Evolutionary conservation across 1,140 invertebrate genomes (phyloP).

Genomic region (Euwallacea fornicatus): DNA sequence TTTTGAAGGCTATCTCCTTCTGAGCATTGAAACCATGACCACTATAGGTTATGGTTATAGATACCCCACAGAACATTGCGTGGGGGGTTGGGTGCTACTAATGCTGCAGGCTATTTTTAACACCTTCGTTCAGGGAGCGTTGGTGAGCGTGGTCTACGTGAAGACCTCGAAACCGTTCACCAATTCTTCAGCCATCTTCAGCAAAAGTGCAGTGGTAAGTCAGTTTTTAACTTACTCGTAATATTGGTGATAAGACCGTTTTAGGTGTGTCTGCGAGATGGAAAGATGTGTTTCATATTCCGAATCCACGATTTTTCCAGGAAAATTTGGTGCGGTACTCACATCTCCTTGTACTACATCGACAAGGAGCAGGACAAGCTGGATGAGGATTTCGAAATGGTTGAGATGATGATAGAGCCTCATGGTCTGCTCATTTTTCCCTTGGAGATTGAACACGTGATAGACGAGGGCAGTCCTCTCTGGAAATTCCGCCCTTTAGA

Average conservation of each 20-base stretch:
- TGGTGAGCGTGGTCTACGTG: slow-evolving; percentile 47
- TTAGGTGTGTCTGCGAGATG: slow-evolving; percentile 46
- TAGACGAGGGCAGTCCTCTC: slow-evolving; percentile 61
- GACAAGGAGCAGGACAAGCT: slow-evolving; percentile 38
- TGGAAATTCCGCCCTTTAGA: slow-evolving; percentile 57
- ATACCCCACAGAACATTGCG: slow-evolving; percentile 45
- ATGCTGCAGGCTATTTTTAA: slow-evolving; percentile 43
- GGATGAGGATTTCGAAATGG: slow-evolving; percentile 39
- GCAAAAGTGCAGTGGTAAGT: slow-evolving; percentile 48
- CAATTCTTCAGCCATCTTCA: slow-evolving; percentile 42
- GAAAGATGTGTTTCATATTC: slow-evolving; percentile 45
- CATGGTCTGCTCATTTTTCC: slow-evolving; percentile 64
- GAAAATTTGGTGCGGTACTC: slow-evolving; percentile 45
- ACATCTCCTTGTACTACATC: slow-evolving; percentile 45
- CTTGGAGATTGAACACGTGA: slow-evolving; percentile 63
- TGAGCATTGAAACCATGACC: slow-evolving; percentile 47
- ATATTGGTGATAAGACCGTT: slow-evolving; percentile 16
- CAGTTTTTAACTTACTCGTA: background rate
- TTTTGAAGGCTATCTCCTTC: slow-evolving; percentile 42
- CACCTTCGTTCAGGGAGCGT: slow-evolving; percentile 45
- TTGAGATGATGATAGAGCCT: slow-evolving; percentile 45
- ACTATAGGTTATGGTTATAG: slow-evolving; percentile 47
- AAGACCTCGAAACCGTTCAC: slow-evolving; percentile 46
- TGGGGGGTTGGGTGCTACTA: slow-evolving; percentile 43
- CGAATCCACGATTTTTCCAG: slow-evolving; percentile 43